A percentile compares a stretch with the other conserved stretches of the same genome.
These are phyloP conservation scores for Drosophila conformis DNA, from an alignment of 2,888 invertebrate genomes.

Conservation along the genomic window DNA sequence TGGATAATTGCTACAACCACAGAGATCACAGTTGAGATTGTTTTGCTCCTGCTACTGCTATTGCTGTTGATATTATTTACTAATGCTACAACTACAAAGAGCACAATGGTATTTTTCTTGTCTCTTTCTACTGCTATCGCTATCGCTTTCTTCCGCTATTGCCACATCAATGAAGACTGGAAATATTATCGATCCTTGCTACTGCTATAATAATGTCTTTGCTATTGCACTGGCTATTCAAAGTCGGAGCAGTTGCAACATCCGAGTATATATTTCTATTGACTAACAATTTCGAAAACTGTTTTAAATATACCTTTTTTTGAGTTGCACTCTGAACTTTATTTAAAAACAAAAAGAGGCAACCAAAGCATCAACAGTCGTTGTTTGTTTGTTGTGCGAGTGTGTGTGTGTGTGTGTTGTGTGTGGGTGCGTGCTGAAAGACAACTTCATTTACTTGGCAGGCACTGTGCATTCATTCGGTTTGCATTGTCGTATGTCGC, in stretches of 20 bases:
- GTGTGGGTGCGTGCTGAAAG: conserved; percentile 39
- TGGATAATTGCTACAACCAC: background rate
- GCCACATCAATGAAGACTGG: too few species aligned
- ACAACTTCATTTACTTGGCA: conserved; percentile 66
- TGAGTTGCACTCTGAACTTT: background rate
- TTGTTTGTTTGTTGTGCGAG: conserved; percentile 11
- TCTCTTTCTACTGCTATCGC: too few species aligned
- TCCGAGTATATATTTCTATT: background rate
- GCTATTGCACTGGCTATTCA: background rate
- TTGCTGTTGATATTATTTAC: background rate
- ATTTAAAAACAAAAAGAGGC: conserved; percentile 2
- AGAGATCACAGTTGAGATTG: background rate
- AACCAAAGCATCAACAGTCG: conserved; percentile 30
- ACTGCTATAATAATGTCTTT: too few species aligned
- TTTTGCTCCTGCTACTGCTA: background rate
- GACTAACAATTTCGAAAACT: background rate
- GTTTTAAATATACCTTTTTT: background rate
- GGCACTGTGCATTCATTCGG: conserved; percentile 51
- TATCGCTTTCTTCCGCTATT: too few species aligned
- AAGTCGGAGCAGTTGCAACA: background rate
- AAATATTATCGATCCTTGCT: too few species aligned
- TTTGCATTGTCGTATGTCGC: conserved; percentile 34
- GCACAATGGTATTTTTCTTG: background rate
- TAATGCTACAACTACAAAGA: background rate
- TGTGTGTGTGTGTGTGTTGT: conserved; percentile 8